These are phyloP conservation scores for Corythornis leucogaster DNA, from an alignment of 2,797 vertebrate genomes.

Conservation along the genomic window DNA sequence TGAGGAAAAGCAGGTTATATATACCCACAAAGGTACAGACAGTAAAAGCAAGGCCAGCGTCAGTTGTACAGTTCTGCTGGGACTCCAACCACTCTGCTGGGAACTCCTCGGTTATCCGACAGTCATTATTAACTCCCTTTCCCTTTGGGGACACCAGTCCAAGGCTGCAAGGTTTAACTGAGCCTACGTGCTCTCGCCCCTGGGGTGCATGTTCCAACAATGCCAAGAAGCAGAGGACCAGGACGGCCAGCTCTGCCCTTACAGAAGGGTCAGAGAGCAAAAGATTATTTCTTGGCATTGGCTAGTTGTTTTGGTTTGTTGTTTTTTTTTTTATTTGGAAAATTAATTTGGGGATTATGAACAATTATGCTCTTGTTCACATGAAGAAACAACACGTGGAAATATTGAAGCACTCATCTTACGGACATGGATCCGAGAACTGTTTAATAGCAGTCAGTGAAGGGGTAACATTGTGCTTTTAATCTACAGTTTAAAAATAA, in stretches of 20 bases:
- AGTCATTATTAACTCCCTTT: conserved; percentile 32
- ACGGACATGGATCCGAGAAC: conserved; percentile 74
- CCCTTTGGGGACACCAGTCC: background rate
- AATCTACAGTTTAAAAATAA: conserved; percentile 81
- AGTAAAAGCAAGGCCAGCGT: background rate
- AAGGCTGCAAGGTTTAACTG: conserved; percentile 56
- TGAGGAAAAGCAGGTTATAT: background rate
- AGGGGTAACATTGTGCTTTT: conserved; percentile 79
- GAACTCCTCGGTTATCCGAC: background rate
- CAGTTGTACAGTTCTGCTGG: conserved; percentile 20
- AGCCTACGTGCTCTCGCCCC: conserved; percentile 61
- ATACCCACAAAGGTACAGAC: background rate
- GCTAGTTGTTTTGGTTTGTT: background rate
- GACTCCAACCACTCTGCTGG: conserved; percentile 13
- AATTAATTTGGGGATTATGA: conserved; percentile 37
- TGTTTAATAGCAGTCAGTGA: conserved; percentile 81
- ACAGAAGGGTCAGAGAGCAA: background rate
- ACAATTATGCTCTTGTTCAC: conserved; percentile 55
- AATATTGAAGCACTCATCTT: conserved; percentile 79
- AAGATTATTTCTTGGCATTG: conserved; percentile 36
- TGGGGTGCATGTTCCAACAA: conserved; percentile 56
- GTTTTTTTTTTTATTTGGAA: background rate
- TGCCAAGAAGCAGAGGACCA: conserved; percentile 40
- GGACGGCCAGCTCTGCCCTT: conserved; percentile 16
- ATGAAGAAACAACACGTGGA: conserved; percentile 70